Evolutionary conservation across 2,113 vertebrate genomes (phyloP), one percentile per base, ranked within the genome.

Genomic region (Sitta europaea): DNA sequence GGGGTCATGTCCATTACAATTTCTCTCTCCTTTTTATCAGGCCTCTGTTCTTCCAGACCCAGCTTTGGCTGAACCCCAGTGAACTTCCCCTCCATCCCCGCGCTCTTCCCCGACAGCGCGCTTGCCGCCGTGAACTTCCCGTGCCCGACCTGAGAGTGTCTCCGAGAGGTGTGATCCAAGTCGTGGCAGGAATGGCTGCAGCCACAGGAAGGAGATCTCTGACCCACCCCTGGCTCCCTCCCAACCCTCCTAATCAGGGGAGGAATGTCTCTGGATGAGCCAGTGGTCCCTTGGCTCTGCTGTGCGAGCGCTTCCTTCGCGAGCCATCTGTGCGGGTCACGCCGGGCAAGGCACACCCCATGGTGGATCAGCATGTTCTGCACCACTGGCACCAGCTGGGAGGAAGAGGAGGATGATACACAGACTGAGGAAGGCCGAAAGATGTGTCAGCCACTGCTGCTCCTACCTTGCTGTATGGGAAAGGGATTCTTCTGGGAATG

Each of bases 81-180:
- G 95, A 96, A 95, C 94, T 97, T 96, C 95, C 94, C 71, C 54
- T 80, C 27, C 78, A 62, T 90, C 75, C 85, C 36, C 1, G 0
- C 4, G 54, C 93, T 94, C 88, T 96, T 96, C 86, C 86, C 83
- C 0, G 9, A 58, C 24, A 28, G 58, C 1, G 14, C 6, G 0
- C 85, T 96, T 22, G 71, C 92, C 40, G 72, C 90, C 28, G 8
- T 92, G 95, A 96, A 67, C 96, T 97, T 96, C 96, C 96, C 25
- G 24, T 90, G 94, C 74, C 93, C 27, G 62, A 88, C 81, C 71
- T 43, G 1, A 58, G 82, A 31, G 81, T 28, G 82, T 96, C 93
- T 93, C 93, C 0, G 4, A 65, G 96, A 93, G 90, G 87, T 90
- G 95, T 11, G 93, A 96, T 91, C 74, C 77, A 78, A 61, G 73